These are phyloP conservation scores for Atta colombica DNA, from an alignment of 1,140 invertebrate genomes.

Conservation along the genomic window DNA sequence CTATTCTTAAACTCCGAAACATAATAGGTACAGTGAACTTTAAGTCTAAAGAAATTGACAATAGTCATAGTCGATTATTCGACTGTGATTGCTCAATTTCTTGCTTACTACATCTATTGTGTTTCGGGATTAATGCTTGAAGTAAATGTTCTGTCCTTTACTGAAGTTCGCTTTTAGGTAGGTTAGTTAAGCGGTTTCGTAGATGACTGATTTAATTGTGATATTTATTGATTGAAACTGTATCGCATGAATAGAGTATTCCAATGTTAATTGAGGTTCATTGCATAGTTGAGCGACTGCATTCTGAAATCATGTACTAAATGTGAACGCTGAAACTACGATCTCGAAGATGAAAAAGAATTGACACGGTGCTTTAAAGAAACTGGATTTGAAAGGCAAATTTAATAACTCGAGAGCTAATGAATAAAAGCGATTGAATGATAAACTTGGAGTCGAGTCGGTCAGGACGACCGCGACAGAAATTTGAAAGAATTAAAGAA, in stretches of 20 bases:
- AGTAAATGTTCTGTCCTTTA: background rate
- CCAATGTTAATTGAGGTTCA: constrained; percentile 36
- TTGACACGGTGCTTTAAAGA: constrained; percentile 41
- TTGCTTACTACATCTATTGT: no score
- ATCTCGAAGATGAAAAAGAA: background rate
- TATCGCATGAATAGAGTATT: constrained; percentile 17
- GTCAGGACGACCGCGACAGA: background rate
- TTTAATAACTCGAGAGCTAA: constrained; percentile 48
- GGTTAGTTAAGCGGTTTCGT: background rate
- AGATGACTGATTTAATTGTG: constrained; percentile 38
- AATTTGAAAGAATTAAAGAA: constrained; percentile 49
- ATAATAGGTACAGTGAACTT: no score
- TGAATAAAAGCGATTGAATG: constrained; percentile 57
- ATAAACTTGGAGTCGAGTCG: constrained; percentile 37
- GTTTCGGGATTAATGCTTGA: background rate
- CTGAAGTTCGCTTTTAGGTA: constrained; percentile 8
- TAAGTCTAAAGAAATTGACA: no score
- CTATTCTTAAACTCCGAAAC: background rate
- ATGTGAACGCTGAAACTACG: constrained; percentile 35
- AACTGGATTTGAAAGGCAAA: constrained; percentile 44
- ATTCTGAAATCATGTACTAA: constrained; percentile 39
- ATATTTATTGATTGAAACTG: background rate
- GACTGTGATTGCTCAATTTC: no score
- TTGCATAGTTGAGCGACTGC: constrained; percentile 21
- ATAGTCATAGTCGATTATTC: no score